phyloP scores from a whole-genome alignment of 2,113 vertebrate genomes.

The Guaruba guarouba region DNA sequence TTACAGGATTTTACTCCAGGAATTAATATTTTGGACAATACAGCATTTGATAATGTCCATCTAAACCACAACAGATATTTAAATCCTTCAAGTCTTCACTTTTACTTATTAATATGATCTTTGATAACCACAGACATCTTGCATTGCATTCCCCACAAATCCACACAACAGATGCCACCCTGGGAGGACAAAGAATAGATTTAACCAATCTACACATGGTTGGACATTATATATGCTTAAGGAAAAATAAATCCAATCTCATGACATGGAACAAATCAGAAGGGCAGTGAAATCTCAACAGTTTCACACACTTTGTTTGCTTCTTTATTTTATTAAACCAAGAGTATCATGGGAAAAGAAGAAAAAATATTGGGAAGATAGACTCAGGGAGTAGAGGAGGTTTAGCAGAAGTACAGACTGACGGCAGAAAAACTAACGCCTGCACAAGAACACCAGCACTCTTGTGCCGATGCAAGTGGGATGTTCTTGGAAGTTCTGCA shows the following conservation, averaged over 20 bases:
- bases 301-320: not conserved
- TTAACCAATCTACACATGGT: not conserved
- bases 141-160: conserved; percentile 29
- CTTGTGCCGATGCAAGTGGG: accelerated
- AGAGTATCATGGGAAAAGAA: not conserved
- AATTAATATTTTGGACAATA: not conserved
- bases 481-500: not conserved
- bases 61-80: not conserved
- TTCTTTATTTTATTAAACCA: not conserved
- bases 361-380: not conserved
- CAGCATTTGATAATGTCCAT: not conserved
- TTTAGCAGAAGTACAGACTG: not conserved
- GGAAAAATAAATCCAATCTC: not conserved
- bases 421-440: not conserved
- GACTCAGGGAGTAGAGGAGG: not conserved
- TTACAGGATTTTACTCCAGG: conserved; percentile 51
- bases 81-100: conserved; percentile 17
- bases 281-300: not conserved
- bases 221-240: not conserved
- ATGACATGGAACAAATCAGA: not conserved
- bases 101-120: not conserved
- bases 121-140: conserved; percentile 31
- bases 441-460: not conserved
- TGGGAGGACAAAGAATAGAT: conserved; percentile 23
- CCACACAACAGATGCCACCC: conserved; percentile 19